Conservation (phyloP, 2,888 invertebrate species). For the Morpho helenor region DNA sequence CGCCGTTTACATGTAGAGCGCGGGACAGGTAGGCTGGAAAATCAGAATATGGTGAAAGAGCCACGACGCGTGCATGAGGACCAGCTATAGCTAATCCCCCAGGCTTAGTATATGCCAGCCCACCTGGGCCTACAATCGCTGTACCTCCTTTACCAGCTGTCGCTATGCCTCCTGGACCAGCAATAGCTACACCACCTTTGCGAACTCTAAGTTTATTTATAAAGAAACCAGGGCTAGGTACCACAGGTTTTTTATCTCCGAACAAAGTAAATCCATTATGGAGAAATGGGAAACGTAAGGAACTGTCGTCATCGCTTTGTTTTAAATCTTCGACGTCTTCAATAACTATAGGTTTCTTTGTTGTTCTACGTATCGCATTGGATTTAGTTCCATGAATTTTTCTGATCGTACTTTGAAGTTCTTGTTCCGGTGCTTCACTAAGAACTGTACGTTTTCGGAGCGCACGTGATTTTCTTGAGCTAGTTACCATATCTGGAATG, state of each 20-base stretch:
- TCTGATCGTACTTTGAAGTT: constrained; percentile 42
- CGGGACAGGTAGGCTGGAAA: constrained; percentile 74
- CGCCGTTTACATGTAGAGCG: constrained; percentile 55
- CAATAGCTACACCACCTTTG: constrained; percentile 88
- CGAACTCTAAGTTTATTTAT: constrained; percentile 84
- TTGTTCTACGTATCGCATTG: constrained; percentile 38
- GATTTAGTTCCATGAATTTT: constrained; percentile 45
- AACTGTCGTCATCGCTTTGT: constrained; percentile 39
- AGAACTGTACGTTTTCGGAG: constrained; percentile 54
- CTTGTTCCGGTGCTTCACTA: constrained; percentile 37
- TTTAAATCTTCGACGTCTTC: constrained; percentile 32
- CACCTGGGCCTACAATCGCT: constrained; percentile 89
- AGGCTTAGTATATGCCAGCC: constrained; percentile 86
- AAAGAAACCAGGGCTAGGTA: constrained; percentile 81
- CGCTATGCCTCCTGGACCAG: constrained; percentile 89
- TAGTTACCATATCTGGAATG: constrained; percentile 15
- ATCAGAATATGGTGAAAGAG: constrained; percentile 81
- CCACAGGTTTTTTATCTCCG: constrained; percentile 50
- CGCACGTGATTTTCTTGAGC: constrained; percentile 46
- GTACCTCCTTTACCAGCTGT: constrained; percentile 89
- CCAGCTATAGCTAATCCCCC: constrained; percentile 88
- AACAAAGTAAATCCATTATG: constrained; percentile 46
- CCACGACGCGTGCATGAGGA: constrained; percentile 84
- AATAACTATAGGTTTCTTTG: constrained; percentile 34
- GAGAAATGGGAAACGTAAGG: constrained; percentile 44